A percentile compares a stretch with the other conserved stretches of the same genome.
These are phyloP conservation scores for Polydrusus pterygomalis DNA, from an alignment of 2,888 invertebrate genomes.

Conservation along the genomic window DNA sequence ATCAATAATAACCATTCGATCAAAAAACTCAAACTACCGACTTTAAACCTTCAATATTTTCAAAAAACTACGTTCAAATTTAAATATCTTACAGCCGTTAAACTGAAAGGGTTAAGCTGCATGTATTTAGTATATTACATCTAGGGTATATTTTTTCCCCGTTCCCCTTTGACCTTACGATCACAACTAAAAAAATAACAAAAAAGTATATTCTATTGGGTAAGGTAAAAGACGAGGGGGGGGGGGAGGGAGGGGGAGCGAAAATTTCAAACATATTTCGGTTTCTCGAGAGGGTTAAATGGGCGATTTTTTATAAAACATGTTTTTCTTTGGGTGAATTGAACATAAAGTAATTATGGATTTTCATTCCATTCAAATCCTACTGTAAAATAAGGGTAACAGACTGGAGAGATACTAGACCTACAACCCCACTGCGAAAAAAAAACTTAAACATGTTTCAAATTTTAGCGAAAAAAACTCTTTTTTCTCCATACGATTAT, in stretches of 20 bases:
- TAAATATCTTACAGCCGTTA: slow-evolving; percentile 63
- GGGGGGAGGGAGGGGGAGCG: not conserved
- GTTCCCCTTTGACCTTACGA: slow-evolving; percentile 21
- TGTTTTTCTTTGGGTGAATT: too few relatives aligned
- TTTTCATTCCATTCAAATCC: too few relatives aligned
- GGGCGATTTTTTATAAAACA: not conserved
- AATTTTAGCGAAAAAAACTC: not conserved
- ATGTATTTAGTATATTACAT: slow-evolving; percentile 42
- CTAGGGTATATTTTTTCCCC: slow-evolving; percentile 39
- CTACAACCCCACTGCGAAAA: not conserved
- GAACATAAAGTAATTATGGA: too few relatives aligned
- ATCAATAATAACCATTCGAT: too few relatives aligned
- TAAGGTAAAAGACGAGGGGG: not conserved
- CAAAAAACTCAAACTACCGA: slow-evolving; percentile 35
- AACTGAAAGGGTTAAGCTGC: slow-evolving; percentile 62
- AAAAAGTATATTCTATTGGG: slow-evolving; percentile 24
- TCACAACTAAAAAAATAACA: slow-evolving; percentile 22
- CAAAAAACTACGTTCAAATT: slow-evolving; percentile 69
- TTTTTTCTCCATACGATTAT: slow-evolving; percentile 27
- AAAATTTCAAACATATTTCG: slow-evolving; percentile 21
- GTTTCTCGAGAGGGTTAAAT: not conserved
- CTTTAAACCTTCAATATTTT: slow-evolving; percentile 63
- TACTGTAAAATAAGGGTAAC: not conserved
- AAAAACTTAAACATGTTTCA: slow-evolving; percentile 1
- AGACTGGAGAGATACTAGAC: too few relatives aligned